phyloP scores from a whole-genome alignment of 1,140 invertebrate genomes.

The Tachypleus tridentatus region DNA sequence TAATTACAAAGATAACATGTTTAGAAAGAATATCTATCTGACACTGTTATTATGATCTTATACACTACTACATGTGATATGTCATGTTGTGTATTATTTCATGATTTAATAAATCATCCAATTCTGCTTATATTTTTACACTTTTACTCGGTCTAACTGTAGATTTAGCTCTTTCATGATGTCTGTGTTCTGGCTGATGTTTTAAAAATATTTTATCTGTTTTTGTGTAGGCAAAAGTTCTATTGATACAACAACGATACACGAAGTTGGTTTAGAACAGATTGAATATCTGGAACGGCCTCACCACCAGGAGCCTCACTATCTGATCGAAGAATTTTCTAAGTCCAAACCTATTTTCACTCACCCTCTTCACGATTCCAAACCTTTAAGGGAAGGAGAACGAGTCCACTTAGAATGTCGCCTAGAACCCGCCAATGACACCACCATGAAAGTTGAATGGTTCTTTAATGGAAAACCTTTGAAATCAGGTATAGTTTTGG shows the following conservation, averaged over 20 bases:
- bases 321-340: constrained; percentile 82
- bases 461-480: constrained; percentile 43
- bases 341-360: constrained; percentile 85
- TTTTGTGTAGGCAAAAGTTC: constrained; percentile 38
- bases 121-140: too few species aligned
- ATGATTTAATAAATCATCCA: too few species aligned
- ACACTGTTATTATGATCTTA: too few species aligned
- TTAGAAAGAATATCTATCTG: too few species aligned
- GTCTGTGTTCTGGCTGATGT: too few species aligned
- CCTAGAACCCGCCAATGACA: constrained; percentile 80
- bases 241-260: constrained; percentile 75
- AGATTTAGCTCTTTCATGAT: too few species aligned
- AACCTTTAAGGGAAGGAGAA: constrained; percentile 70
- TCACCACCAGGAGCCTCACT: constrained; percentile 71
- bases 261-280: constrained; percentile 67
- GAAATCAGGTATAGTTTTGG: constrained; percentile 36
- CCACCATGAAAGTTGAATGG: constrained; percentile 78
- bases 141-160: too few species aligned
- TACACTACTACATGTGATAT: too few species aligned
- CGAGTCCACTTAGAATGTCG: constrained; percentile 54
- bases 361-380: constrained; percentile 56
- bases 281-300: constrained; percentile 73
- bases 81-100: too few species aligned
- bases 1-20: too few species aligned
- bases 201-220: neutral